phyloP scores from a whole-genome alignment of 2,888 invertebrate species.

The Drosophila emarginata region DNA sequence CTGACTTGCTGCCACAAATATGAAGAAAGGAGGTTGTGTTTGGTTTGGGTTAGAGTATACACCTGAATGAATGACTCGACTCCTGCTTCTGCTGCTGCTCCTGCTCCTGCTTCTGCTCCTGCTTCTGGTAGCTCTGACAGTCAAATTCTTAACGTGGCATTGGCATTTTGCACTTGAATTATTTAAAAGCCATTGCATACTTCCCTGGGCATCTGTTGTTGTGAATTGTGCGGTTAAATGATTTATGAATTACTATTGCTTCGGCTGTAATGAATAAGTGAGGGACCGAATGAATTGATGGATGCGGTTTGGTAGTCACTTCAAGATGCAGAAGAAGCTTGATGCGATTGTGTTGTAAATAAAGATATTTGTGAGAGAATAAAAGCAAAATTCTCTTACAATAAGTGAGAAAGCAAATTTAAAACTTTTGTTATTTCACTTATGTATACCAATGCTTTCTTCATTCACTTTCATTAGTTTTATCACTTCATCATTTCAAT shows the following conservation, averaged over 20 bases:
- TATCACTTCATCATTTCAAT: too few relatives aligned
- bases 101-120: too few relatives aligned
- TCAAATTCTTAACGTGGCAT: slow-evolving; percentile 1
- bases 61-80: slow-evolving; percentile 9
- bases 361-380: background rate
- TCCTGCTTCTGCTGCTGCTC: background rate
- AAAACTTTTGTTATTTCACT: too few relatives aligned
- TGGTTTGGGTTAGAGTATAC: background rate
- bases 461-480: too few relatives aligned
- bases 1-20: slow-evolving; percentile 11
- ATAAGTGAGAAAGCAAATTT: background rate
- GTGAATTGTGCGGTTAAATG: slow-evolving; percentile 11
- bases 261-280: background rate
- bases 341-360: background rate
- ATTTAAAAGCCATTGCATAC: slow-evolving; percentile 14
- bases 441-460: too few relatives aligned
- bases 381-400: background rate
- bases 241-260: slow-evolving; percentile 21
- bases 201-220: slow-evolving; percentile 11
- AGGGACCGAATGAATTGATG: slow-evolving; percentile 8
- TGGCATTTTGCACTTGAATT: slow-evolving; percentile 20
- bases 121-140: background rate
- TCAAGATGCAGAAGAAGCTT: background rate
- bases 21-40: background rate
- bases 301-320: slow-evolving; percentile 1